phyloP scores from a whole-genome alignment of 2,888 invertebrate species.

The Molorchus minor region DNA sequence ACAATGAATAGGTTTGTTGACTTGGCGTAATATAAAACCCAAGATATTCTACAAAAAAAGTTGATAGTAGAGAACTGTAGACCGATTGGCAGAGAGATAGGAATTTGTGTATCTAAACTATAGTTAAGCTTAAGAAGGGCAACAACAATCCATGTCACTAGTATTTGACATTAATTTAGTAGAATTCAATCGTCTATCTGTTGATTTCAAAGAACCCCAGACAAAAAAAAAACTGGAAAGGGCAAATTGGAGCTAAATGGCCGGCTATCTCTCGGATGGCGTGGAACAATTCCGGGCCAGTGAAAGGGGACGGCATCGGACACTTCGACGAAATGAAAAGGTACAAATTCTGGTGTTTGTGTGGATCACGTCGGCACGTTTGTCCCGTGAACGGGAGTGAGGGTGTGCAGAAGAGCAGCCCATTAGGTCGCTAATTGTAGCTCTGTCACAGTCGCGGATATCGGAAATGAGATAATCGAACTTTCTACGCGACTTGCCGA shows the following conservation, averaged over 20 bases:
- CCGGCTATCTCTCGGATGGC: conserved; percentile 33
- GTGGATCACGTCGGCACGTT: conserved; percentile 45
- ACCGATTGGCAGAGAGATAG: no score
- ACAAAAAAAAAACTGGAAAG: conserved; percentile 24
- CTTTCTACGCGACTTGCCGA: conserved; percentile 50
- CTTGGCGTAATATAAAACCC: no score
- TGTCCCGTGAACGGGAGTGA: conserved; percentile 50
- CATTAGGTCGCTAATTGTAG: conserved; percentile 59
- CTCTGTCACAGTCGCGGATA: conserved; percentile 58
- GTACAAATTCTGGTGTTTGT: conserved; percentile 49
- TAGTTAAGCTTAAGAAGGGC: no score
- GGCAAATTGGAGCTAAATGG: conserved; percentile 38
- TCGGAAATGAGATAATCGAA: conserved; percentile 62
- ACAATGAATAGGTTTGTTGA: no score
- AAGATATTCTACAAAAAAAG: no score
- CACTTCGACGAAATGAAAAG: conserved; percentile 44
- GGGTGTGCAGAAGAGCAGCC: conserved; percentile 52
- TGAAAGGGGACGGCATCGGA: conserved; percentile 36
- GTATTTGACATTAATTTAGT: no score
- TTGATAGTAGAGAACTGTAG: no score
- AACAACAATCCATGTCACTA: no score
- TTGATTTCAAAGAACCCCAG: no score
- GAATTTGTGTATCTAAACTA: no score
- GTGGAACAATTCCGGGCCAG: conserved; percentile 17
- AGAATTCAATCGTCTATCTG: no score